Evolutionary conservation across 1,140 invertebrate species (phyloP).

Genomic region (Chionoecetes opilio): DNA sequence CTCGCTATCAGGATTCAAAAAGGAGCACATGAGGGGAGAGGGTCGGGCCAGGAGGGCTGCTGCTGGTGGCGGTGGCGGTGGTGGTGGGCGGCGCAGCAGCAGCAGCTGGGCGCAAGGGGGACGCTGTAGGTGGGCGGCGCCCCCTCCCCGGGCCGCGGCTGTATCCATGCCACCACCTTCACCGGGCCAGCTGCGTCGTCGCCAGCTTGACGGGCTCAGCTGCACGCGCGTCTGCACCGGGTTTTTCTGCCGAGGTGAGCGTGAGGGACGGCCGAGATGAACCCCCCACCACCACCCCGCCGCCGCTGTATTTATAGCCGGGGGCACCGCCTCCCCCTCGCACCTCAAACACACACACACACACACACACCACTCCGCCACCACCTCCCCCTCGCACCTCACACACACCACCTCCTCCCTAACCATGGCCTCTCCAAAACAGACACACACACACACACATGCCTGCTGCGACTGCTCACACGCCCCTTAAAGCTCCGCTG

Average conservation of each 20-base stretch:
- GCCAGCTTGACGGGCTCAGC: conserved; percentile 23
- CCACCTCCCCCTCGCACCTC: background rate
- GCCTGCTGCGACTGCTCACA: conserved; percentile 4
- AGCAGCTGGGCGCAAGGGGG: conserved; percentile 22
- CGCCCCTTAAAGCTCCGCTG: conserved; percentile 23
- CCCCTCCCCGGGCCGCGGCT: conserved; percentile 19
- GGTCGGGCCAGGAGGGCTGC: background rate
- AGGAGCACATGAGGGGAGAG: conserved; percentile 13
- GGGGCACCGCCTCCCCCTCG: background rate
- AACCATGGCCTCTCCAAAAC: background rate
- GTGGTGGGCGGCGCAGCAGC: conserved; percentile 3
- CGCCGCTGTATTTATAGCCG: background rate
- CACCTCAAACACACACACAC: too few species aligned
- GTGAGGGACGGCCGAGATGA: conserved; percentile 3
- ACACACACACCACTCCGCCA: too few species aligned
- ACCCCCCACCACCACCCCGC: background rate
- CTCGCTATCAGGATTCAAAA: conserved; percentile 1
- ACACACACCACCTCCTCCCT: background rate
- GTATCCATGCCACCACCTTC: conserved; percentile 25
- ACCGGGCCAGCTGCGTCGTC: conserved; percentile 22
- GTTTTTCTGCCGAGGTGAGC: background rate
- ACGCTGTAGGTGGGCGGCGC: background rate
- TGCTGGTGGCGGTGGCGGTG: background rate
- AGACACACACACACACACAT: background rate
- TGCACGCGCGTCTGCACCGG: background rate